Evolutionary conservation across 2,888 invertebrate species (phyloP).

Genomic region (Girardia tigrina): DNA sequence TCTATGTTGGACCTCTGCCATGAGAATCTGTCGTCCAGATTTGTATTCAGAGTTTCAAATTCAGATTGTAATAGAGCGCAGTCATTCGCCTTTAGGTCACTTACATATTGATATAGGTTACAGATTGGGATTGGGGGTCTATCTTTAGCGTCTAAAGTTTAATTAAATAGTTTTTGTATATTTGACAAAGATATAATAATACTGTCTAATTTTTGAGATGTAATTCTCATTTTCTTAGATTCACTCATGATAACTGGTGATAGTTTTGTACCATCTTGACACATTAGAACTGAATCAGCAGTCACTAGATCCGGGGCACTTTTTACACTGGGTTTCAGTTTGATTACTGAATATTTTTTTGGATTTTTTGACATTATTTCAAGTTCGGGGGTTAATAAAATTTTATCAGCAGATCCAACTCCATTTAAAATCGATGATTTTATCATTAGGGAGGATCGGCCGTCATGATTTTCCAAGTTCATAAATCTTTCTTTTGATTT

Average conservation of each 20-base stretch:
- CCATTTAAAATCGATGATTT: neutral
- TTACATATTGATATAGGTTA: constrained; percentile 34
- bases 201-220: neutral
- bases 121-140: constrained; percentile 32
- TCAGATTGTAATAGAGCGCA: constrained; percentile 29
- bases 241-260: neutral
- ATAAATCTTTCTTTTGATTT: neutral
- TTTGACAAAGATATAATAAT: neutral
- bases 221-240: neutral
- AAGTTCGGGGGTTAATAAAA: neutral
- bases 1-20: constrained; percentile 98
- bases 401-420: neutral
- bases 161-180: no score
- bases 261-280: constrained; percentile 1
- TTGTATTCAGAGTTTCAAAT: constrained; percentile 35
- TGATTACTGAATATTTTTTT: neutral
- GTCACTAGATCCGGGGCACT: neutral
- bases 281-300: neutral
- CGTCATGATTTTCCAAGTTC: neutral
- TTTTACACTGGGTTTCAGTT: neutral
- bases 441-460: neutral
- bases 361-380: neutral
- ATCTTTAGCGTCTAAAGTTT: neutral
- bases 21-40: constrained; percentile 32
- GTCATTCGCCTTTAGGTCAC: constrained; percentile 31